Percentiles rank a stretch among this genome's conserved stretches.
Evolutionary conservation across 2,797 vertebrate genomes (phyloP).

Genomic region (Oreochromis mossambicus): DNA sequence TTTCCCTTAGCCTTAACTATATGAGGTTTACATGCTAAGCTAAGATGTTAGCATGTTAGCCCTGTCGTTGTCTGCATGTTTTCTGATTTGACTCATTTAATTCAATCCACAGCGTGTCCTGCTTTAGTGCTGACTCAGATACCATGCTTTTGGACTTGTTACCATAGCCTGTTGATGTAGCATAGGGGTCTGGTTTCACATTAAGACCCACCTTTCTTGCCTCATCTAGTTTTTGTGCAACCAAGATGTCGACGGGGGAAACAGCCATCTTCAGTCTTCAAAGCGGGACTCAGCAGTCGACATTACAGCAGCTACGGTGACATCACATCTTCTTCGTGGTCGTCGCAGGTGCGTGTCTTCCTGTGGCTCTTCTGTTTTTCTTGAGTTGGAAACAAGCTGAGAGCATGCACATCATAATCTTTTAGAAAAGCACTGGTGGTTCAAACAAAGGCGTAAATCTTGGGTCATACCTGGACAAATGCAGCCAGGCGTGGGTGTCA

Average conservation of each 20-base stretch:
- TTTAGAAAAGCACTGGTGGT: background rate
- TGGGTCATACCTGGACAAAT: background rate
- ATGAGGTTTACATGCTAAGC: background rate
- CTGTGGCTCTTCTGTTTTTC: background rate
- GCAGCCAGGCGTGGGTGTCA: background rate
- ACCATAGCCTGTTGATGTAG: too few species aligned
- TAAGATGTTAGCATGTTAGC: background rate
- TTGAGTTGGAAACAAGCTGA: background rate
- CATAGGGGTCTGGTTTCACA: too few species aligned
- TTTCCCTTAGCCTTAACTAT: background rate
- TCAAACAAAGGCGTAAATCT: background rate
- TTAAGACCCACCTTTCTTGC: too few species aligned
- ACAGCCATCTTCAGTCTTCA: too few species aligned
- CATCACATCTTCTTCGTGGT: too few species aligned
- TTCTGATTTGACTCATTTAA: background rate
- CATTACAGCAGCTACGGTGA: too few species aligned
- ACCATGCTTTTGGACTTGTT: too few species aligned
- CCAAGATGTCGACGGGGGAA: too few species aligned
- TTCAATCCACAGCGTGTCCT: background rate
- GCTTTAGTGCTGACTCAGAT: too few species aligned
- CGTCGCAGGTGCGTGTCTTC: background rate
- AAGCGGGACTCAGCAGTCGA: too few species aligned
- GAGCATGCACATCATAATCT: background rate
- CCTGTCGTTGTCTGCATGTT: background rate
- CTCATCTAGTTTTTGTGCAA: too few species aligned